Conservation (phyloP, 1,140 invertebrate species). For the Drosophila pandora region DNA sequence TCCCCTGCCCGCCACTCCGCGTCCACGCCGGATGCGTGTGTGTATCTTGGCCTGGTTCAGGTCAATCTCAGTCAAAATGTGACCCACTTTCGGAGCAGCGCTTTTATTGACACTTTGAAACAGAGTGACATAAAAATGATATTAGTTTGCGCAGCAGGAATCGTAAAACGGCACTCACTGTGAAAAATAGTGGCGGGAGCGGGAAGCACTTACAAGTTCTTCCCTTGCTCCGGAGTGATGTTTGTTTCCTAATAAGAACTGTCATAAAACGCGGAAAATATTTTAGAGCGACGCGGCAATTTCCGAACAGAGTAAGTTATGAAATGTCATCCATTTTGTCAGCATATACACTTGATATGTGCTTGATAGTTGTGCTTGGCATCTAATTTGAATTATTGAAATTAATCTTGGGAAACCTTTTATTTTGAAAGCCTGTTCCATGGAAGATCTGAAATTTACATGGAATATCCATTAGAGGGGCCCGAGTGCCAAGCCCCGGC, state of each 20-base stretch:
- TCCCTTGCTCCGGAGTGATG: not conserved
- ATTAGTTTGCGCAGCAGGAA: constrained; percentile 48
- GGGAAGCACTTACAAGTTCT: constrained; percentile 45
- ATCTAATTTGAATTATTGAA: constrained; percentile 40
- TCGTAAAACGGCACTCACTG: constrained; percentile 34
- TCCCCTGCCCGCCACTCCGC: constrained; percentile 27
- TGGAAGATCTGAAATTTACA: constrained; percentile 41
- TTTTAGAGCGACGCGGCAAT: constrained; percentile 24
- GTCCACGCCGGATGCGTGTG: not conserved
- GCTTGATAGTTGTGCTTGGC: not conserved
- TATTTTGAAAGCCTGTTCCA: constrained; percentile 14
- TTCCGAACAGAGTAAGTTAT: constrained; percentile 14
- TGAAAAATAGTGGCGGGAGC: constrained; percentile 2
- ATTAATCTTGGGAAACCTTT: constrained; percentile 37
- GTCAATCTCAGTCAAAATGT: constrained; percentile 47
- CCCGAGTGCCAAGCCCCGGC: not conserved
- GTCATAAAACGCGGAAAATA: constrained; percentile 52
- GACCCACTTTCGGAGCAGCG: constrained; percentile 39
- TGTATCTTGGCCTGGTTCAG: constrained; percentile 2
- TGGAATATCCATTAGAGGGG: constrained; percentile 69
- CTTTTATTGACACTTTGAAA: constrained; percentile 60
- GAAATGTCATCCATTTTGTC: not conserved
- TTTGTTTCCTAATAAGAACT: constrained; percentile 40
- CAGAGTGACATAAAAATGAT: constrained; percentile 61
- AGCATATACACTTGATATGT: not conserved